Conservation (phyloP, 1,140 invertebrate species). For the Pomacea maculata region DNA sequence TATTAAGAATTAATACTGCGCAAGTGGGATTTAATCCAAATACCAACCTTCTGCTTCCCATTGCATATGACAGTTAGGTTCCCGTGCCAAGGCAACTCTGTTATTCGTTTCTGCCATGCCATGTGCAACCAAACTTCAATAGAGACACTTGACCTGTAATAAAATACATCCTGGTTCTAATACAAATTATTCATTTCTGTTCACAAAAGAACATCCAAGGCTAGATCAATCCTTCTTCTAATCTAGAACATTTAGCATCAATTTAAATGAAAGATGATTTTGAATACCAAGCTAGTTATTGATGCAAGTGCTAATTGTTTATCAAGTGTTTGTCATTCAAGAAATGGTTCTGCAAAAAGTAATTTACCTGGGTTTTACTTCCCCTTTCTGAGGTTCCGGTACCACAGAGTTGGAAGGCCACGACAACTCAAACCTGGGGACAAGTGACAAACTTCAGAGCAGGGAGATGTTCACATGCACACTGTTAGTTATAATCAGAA, state of each 20-base stretch:
- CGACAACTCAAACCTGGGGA: slow-evolving; percentile 18
- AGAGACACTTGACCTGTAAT: slow-evolving; percentile 1
- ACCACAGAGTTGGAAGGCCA: slow-evolving; percentile 22
- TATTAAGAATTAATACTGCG: no score
- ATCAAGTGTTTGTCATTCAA: not conserved
- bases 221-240: no score
- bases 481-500: no score
- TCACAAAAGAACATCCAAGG: no score
- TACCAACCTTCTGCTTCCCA: slow-evolving; percentile 19
- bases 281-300: no score
- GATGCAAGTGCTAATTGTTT: no score
- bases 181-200: no score
- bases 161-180: not conserved
- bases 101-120: slow-evolving; percentile 13
- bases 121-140: slow-evolving; percentile 19
- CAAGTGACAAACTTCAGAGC: no score
- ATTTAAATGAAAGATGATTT: no score
- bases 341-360: not conserved
- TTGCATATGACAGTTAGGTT: slow-evolving; percentile 12
- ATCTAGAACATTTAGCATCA: no score
- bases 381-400: slow-evolving; percentile 16
- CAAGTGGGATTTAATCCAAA: no score
- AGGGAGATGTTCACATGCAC: no score
- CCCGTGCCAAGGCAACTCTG: slow-evolving; percentile 20
- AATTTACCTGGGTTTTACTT: slow-evolving; percentile 13